These are phyloP conservation scores for Bothrops alternatus DNA, from an alignment of 2,797 vertebrate species.

Conservation along the genomic window DNA sequence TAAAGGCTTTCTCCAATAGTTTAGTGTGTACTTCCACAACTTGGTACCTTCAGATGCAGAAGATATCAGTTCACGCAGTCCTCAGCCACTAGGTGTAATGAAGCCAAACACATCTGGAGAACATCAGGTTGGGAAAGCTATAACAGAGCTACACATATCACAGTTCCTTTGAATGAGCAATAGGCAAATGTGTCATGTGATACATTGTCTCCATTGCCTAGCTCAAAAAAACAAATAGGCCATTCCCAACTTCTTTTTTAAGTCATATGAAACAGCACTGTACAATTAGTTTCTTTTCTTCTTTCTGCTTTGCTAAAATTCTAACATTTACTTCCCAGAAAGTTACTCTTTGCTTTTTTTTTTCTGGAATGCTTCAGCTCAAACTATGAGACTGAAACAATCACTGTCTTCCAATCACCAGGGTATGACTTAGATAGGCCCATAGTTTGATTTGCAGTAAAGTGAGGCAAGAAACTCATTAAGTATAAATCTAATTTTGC, in stretches of 20 bases:
- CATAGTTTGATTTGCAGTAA: background rate
- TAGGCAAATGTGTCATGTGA: background rate
- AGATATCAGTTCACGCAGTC: background rate
- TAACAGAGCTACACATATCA: background rate
- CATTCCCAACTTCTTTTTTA: background rate
- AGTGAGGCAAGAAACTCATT: background rate
- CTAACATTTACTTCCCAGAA: background rate
- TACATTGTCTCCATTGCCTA: background rate
- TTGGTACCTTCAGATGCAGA: background rate
- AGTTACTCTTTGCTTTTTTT: background rate
- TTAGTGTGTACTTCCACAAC: background rate
- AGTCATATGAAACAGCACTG: background rate
- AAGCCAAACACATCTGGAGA: background rate
- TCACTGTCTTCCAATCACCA: background rate
- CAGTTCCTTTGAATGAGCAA: background rate
- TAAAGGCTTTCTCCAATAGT: slow-evolving; percentile 17
- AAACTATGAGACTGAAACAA: background rate
- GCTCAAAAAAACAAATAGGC: background rate
- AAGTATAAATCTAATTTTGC: background rate
- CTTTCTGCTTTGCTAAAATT: background rate
- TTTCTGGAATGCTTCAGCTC: background rate
- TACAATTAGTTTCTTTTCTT: background rate
- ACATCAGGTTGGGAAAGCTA: background rate
- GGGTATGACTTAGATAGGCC: background rate
- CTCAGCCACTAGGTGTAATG: background rate